These are phyloP conservation scores for Hormaphis cornu DNA, from an alignment of 1,140 invertebrate genomes.

Conservation along the genomic window DNA sequence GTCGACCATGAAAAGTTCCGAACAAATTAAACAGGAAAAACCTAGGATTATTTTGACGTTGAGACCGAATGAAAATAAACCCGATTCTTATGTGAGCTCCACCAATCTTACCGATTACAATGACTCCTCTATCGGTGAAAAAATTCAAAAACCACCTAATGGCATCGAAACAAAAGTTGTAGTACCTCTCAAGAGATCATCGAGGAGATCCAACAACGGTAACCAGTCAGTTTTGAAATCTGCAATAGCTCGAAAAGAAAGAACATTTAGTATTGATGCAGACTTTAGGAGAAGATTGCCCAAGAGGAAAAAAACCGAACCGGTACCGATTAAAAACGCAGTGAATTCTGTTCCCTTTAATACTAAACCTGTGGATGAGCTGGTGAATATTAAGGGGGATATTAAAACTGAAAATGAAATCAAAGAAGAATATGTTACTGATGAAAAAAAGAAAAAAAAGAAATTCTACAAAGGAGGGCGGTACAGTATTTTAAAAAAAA, in stretches of 20 bases:
- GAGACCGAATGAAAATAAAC: conserved; percentile 34
- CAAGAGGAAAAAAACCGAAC: conserved; percentile 11
- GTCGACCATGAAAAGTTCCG: not conserved
- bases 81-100: conserved; percentile 32
- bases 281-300: conserved; percentile 19
- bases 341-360: not conserved
- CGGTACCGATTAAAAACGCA: not conserved
- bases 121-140: not conserved
- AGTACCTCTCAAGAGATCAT: conserved; percentile 38
- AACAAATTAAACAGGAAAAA: conserved; percentile 27
- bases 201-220: conserved; percentile 38
- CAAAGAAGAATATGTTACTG: not conserved
- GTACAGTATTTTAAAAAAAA: conserved; percentile 29
- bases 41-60: conserved; percentile 37
- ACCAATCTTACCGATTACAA: conserved; percentile 23
- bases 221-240: conserved; percentile 40
- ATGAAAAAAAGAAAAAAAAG: conserved; percentile 22
- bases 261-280: conserved; percentile 38
- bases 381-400: not conserved
- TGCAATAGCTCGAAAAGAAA: conserved; percentile 42
- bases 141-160: conserved; percentile 17
- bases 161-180: conserved; percentile 1
- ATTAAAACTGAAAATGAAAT: not conserved
- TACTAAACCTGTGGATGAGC: not conserved
- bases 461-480: conserved; percentile 14